Evolutionary conservation across 2,888 invertebrate species (phyloP), one percentile per base, ranked within the genome.

Genomic region (Rugalucina vietnamica): DNA sequence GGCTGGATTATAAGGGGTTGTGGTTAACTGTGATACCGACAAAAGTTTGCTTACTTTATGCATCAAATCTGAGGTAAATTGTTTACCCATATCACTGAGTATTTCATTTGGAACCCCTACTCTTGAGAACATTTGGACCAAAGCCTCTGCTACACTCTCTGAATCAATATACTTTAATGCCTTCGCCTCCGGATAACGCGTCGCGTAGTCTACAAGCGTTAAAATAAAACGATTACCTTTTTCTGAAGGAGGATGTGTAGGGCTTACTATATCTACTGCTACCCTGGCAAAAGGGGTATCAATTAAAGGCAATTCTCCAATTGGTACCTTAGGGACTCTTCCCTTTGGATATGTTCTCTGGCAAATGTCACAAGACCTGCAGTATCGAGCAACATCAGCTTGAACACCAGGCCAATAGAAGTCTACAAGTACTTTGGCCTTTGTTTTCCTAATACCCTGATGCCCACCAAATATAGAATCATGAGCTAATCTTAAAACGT

Each of bases 61-160:
- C 85, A 90, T 88, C n/a, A 89, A 36, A n/a, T 79, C 70, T 24
- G 86, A 84, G 0, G 88, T 90, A 57, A 90, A 89, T 37, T 89
- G 89, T 1, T 43, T 81, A 76, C 84, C 76, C 49, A 50, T 49
- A 57, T 88, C 88, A 21, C 77, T 85, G 14, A 88, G 34, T 24
- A 85, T 69, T 37, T 87, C 82, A 18, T 73, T 50, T 21, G 84
- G 80, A n/a, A 84, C 29, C 18, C 85, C 87, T 29, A 79, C 32
- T 37, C 81, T 73, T 34, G 69, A 39, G 39, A 79, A 83, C 18
- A 85, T 80, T 18, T 82, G 77, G 1, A 81, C n/a, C 21, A 87
- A 70, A 1, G 79, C 86, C 60, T 88, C 86, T 12, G 86, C 86
- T n/a, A 81, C 82, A 21, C 57, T 14, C 29, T 77, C 82, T 10